Percentiles rank a stretch among this genome's conserved stretches.
phyloP scores from a whole-genome alignment of 2,113 vertebrate species.

The Hippoglossus stenolepis region DNA sequence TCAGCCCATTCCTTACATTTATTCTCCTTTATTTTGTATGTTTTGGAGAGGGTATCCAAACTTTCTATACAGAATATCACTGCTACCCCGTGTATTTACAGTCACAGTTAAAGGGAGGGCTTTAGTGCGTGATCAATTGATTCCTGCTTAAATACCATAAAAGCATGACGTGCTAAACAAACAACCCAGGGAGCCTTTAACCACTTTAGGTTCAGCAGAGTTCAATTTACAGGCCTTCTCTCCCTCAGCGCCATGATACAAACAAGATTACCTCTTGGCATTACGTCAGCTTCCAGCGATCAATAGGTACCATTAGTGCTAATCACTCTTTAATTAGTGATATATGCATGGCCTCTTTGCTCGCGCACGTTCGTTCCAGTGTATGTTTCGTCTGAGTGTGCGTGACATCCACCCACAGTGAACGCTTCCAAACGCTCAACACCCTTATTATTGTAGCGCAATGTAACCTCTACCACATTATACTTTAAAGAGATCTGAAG shows the following conservation, averaged over 20 bases:
- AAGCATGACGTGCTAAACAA: constrained; percentile 54
- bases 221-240: constrained; percentile 62
- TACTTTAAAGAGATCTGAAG: constrained; percentile 64
- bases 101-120: background rate
- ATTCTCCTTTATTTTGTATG: no score
- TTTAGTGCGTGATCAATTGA: constrained; percentile 37
- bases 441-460: constrained; percentile 45
- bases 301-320: constrained; percentile 76
- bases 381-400: constrained; percentile 15
- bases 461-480: constrained; percentile 43
- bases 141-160: constrained; percentile 55
- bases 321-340: constrained; percentile 75
- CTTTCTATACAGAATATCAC: background rate
- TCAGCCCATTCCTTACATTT: no score
- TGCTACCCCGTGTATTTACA: background rate
- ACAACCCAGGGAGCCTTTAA: constrained; percentile 54
- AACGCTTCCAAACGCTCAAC: constrained; percentile 21
- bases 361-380: background rate
- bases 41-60: background rate
- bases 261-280: constrained; percentile 70
- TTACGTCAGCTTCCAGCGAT: constrained; percentile 71
- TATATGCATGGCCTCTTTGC: constrained; percentile 48
- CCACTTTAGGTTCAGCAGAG: constrained; percentile 56
- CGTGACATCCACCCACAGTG: constrained; percentile 31
- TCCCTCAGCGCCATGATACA: constrained; percentile 59